Evolutionary conservation across 2,888 invertebrate genomes (phyloP), one percentile per base, ranked within the genome.

Genomic region (Thymelicus sylvestris): DNA sequence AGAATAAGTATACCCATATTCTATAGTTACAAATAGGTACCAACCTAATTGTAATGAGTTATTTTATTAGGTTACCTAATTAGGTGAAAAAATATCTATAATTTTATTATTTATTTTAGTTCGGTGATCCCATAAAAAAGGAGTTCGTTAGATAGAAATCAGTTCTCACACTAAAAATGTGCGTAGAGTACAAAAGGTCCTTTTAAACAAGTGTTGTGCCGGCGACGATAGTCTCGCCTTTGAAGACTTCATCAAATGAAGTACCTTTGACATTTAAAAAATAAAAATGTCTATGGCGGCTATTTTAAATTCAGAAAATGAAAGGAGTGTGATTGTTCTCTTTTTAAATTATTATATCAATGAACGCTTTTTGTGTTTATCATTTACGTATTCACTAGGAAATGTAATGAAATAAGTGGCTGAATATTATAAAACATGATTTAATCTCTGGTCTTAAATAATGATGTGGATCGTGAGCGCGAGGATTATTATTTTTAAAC

Each of bases 191-290:
- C 79, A 83, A 84, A 82, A 79, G 78, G 72, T 76, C 76, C 79
- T 78, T 77, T 78, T 74, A 71, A 73, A 64, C 38, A 73, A 78
- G 85, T 86, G 86, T 86, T 83, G 77, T 83, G 71, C 78, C 80
- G 82, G 91, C 86, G 90, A 87, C 86, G 83, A 90, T 82, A 88
- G 86, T 89, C 89, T 85, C 90, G 87, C 90, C 89, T 86, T 78
- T 68, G 72, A 74, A 74, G 72, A 67, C 68, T 63, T 62, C 68
- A 66, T 62, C 59, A 63, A 59, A 62, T 71, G 62, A 52, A 62
- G 62, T 71, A 63, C 72, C 64, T 74, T 74, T 75, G 71, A 74
- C 65, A 67, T 74, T 61, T 75, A 76, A 76, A 72, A 76, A 74
- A 73, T 73, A 78, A 78, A 76, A 76, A 79, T 19, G 47, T 69